Conservation (phyloP, 2,113 vertebrate genomes). For the Brachirus orientalis region DNA sequence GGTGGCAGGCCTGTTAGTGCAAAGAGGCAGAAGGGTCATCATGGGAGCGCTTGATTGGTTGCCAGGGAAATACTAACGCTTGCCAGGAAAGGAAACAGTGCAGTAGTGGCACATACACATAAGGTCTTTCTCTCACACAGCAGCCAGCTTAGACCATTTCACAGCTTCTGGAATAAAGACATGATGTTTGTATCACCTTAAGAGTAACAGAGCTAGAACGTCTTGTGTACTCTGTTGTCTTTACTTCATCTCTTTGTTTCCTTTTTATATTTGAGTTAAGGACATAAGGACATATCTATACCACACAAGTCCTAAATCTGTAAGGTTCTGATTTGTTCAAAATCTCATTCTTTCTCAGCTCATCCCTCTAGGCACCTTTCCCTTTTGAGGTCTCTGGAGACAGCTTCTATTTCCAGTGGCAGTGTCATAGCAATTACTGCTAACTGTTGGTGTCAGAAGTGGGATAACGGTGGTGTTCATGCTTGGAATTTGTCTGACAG, state of each 20-base stretch:
- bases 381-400: slow-evolving; percentile 39
- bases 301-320: slow-evolving; percentile 28
- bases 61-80: slow-evolving; percentile 70
- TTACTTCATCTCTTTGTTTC: slow-evolving; percentile 35
- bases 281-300: slow-evolving; percentile 19
- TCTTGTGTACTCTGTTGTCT: slow-evolving; percentile 50
- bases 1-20: slow-evolving; percentile 81
- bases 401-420: slow-evolving; percentile 55
- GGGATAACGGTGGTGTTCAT: slow-evolving; percentile 73
- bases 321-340: slow-evolving; percentile 21
- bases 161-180: slow-evolving; percentile 49
- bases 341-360: slow-evolving; percentile 24
- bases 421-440: slow-evolving; percentile 66
- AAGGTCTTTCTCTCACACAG: neutral
- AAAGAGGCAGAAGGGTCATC: slow-evolving; percentile 80
- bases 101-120: slow-evolving; percentile 66
- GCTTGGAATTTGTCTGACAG: slow-evolving; percentile 78
- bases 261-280: slow-evolving; percentile 32
- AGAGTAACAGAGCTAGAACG: slow-evolving; percentile 23
- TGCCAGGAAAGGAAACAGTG: slow-evolving; percentile 76
- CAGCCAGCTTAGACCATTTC: slow-evolving; percentile 52
- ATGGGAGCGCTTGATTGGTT: slow-evolving; percentile 80
- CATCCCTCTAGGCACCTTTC: slow-evolving; percentile 41
- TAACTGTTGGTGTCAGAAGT: slow-evolving; percentile 78
- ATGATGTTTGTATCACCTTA: slow-evolving; percentile 55